Conservation (phyloP, 2,113 vertebrate species). For the Centrocercus urophasianus region DNA sequence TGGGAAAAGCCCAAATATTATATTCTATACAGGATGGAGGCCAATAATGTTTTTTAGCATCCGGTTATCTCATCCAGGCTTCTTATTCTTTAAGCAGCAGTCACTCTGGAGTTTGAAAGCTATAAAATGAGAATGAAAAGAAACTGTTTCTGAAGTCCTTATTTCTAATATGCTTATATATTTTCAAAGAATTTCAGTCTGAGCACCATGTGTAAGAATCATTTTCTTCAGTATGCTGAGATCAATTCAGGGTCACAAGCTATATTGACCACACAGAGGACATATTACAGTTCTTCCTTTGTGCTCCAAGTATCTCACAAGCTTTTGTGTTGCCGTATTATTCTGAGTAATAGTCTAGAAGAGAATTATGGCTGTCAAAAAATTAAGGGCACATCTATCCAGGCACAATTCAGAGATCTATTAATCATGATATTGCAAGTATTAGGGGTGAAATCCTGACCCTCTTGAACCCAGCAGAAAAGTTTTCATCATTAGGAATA, state of each 20-base stretch:
- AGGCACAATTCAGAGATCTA: neutral
- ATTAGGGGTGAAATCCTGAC: neutral
- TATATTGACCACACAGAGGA: neutral
- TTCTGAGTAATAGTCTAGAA: neutral
- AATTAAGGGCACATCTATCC: neutral
- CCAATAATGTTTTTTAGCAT: neutral
- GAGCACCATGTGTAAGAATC: fast-evolving
- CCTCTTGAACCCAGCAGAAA: neutral
- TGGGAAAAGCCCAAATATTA: neutral
- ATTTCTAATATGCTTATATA: neutral
- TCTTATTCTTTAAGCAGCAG: neutral
- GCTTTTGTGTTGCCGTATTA: neutral
- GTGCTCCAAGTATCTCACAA: neutral
- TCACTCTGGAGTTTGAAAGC: neutral
- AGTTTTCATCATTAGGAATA: neutral
- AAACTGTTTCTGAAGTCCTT: neutral
- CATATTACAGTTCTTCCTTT: neutral
- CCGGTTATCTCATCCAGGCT: neutral
- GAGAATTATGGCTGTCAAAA: neutral
- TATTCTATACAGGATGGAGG: neutral
- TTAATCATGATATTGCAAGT: neutral
- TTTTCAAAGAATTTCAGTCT: neutral
- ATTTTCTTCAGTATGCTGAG: neutral
- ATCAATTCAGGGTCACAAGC: neutral
- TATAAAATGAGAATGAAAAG: neutral